These are phyloP conservation scores for Agapetus fuscipes DNA, from an alignment of 2,888 invertebrate species.

Conservation along the genomic window DNA sequence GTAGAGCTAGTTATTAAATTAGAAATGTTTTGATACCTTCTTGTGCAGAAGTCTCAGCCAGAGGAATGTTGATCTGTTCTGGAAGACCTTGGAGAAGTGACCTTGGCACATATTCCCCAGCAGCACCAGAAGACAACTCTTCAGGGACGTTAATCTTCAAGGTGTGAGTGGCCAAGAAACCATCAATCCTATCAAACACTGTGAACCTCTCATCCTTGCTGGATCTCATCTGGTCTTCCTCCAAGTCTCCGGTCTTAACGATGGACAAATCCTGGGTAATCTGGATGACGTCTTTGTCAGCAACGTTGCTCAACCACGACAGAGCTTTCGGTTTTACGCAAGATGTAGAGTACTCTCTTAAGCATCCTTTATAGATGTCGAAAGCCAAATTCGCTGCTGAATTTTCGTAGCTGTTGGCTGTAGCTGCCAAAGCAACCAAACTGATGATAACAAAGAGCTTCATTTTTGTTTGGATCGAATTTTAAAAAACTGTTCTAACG, in stretches of 20 bases:
- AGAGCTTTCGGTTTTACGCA: conserved; percentile 73
- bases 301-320: conserved; percentile 60
- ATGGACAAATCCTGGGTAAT: conserved; percentile 69
- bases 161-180: conserved; percentile 67
- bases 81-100: conserved; percentile 54
- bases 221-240: conserved; percentile 36
- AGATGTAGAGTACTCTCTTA: conserved; percentile 57
- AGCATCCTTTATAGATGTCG: conserved; percentile 58
- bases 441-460: background rate
- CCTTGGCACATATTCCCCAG: conserved; percentile 53
- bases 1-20: too few relatives aligned
- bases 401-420: conserved; percentile 20
- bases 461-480: too few relatives aligned
- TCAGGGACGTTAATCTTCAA: conserved; percentile 65
- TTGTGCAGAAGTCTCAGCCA: conserved; percentile 42
- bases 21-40: conserved; percentile 17
- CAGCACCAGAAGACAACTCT: conserved; percentile 46
- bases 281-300: conserved; percentile 57
- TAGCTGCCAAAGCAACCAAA: conserved; percentile 5
- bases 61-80: conserved; percentile 58
- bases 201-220: conserved; percentile 46
- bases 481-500: too few relatives aligned
- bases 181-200: conserved; percentile 63
- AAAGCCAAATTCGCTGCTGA: conserved; percentile 55
- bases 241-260: conserved; percentile 49